Conservation (phyloP, 2,113 vertebrate genomes). For the Oplegnathus fasciatus region DNA sequence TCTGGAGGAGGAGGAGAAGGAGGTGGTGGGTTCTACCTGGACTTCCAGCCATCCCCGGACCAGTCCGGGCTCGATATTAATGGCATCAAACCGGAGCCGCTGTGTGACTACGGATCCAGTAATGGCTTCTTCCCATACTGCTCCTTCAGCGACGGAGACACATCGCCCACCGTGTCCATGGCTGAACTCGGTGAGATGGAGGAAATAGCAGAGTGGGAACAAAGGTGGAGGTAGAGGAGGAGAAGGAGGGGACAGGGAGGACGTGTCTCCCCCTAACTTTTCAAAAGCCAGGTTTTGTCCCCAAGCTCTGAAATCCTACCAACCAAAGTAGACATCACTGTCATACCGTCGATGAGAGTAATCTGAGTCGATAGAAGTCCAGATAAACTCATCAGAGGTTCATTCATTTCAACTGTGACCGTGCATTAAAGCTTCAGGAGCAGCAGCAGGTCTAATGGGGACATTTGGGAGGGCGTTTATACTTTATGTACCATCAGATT, state of each 20-base stretch:
- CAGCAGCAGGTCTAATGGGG: too few species aligned
- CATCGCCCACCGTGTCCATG: constrained; percentile 90
- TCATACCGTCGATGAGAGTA: too few species aligned
- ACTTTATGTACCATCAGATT: too few species aligned
- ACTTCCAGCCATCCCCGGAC: constrained; percentile 95
- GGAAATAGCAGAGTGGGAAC: background rate
- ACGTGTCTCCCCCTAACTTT: too few species aligned
- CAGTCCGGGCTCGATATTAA: constrained; percentile 96
- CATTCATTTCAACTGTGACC: too few species aligned
- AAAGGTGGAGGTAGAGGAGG: background rate
- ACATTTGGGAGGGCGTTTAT: too few species aligned
- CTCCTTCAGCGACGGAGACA: constrained; percentile 92
- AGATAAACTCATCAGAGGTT: too few species aligned
- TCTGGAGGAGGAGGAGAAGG: constrained; percentile 82
- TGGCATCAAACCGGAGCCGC: constrained; percentile 94
- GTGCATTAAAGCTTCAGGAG: too few species aligned
- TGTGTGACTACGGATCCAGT: constrained; percentile 91
- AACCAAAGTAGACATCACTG: too few species aligned
- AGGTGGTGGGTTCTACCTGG: constrained; percentile 92
- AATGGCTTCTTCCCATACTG: constrained; percentile 93
- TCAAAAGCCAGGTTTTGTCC: too few species aligned
- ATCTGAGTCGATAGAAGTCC: too few species aligned
- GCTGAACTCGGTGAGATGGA: constrained; percentile 84
- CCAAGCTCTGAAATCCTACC: too few species aligned
- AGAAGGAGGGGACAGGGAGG: background rate